These are phyloP conservation scores for Crypturellus undulatus DNA, from an alignment of 2,113 vertebrate genomes.

Conservation along the genomic window DNA sequence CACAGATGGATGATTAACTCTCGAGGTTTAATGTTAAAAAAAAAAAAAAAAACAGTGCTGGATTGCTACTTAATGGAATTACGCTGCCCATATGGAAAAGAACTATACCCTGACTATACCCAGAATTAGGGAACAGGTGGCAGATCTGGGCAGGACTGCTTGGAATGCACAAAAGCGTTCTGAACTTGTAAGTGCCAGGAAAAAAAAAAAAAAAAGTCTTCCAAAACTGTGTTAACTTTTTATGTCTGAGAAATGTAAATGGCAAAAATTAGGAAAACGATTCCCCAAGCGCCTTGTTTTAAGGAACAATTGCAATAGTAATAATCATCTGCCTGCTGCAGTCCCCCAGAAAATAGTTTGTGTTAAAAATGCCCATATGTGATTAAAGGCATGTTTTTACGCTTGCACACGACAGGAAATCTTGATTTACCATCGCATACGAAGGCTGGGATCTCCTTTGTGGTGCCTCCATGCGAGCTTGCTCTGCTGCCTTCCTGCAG, in stretches of 20 bases:
- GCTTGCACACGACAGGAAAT: rapidly evolving
- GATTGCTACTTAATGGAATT: conserved; percentile 87
- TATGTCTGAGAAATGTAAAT: conserved; percentile 66
- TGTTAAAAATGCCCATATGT: background rate
- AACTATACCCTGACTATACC: conserved; percentile 84
- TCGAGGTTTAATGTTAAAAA: conserved; percentile 81
- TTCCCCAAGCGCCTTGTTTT: background rate
- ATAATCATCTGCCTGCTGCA: background rate
- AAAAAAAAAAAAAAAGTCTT: conserved; percentile 67
- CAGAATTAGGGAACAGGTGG: conserved; percentile 86
- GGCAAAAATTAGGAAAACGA: conserved; percentile 57
- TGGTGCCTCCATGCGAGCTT: rapidly evolving
- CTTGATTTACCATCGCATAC: rapidly evolving
- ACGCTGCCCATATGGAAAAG: conserved; percentile 86
- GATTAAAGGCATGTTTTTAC: rapidly evolving
- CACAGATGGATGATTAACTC: conserved; percentile 89
- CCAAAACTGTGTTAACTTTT: conserved; percentile 79
- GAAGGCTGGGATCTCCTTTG: rapidly evolving
- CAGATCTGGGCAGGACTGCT: conserved; percentile 83
- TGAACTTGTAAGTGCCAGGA: conserved; percentile 80
- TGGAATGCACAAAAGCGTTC: conserved; percentile 82
- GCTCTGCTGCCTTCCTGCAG: background rate
- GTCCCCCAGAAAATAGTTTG: background rate
- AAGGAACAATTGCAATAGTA: background rate
- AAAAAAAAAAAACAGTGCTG: conserved; percentile 78